These are phyloP conservation scores for Anarrhichthys ocellatus DNA, from an alignment of 2,113 vertebrate species.

Conservation along the genomic window DNA sequence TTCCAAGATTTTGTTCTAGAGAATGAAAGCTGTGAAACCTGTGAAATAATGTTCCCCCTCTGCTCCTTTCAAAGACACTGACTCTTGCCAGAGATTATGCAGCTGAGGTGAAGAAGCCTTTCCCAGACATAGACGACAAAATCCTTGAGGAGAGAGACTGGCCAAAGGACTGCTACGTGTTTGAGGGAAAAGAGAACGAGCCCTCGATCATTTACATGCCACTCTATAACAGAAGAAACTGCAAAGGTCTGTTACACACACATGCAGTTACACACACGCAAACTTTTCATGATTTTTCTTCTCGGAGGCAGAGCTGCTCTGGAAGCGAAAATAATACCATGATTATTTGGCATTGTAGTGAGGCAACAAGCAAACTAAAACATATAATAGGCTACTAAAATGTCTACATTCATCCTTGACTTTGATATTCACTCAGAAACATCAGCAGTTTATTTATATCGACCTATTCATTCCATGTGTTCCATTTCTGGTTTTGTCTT, in stretches of 20 bases:
- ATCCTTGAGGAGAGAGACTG: conserved; percentile 63
- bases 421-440: not conserved
- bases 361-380: not conserved
- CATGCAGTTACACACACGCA: not conserved
- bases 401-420: not conserved
- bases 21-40: not conserved
- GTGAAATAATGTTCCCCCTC: not conserved
- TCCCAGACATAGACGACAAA: conserved; percentile 55
- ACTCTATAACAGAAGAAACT: conserved; percentile 71
- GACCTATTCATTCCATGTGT: too few relatives aligned
- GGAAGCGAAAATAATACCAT: not conserved
- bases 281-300: not conserved
- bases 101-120: conserved; percentile 55
- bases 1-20: not conserved
- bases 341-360: not conserved
- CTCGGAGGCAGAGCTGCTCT: not conserved
- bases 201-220: conserved; percentile 72
- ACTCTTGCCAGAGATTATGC: conserved; percentile 65
- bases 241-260: conserved; percentile 55
- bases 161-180: conserved; percentile 69
- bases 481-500: too few relatives aligned
- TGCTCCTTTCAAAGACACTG: conserved; percentile 62
- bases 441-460: too few relatives aligned
- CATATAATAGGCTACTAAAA: not conserved
- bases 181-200: conserved; percentile 58